Evolutionary conservation across 37 sponge, comb jelly and placozoan species (phyloP), one percentile per base, ranked within the genome.

Genomic region (Hormiphora californensis): DNA sequence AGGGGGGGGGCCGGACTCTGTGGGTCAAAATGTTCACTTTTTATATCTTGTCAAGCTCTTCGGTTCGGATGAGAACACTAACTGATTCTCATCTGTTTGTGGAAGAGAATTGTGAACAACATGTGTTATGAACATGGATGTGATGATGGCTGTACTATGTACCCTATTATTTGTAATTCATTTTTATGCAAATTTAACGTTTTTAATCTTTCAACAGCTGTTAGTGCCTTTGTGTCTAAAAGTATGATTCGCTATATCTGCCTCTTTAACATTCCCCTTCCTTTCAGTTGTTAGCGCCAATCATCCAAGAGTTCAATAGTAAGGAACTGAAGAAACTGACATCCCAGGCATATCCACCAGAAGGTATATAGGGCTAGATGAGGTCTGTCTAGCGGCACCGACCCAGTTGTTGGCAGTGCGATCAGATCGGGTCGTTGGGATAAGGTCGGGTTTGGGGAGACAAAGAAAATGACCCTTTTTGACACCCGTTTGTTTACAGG

Each of bases 241-340:
- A 28, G n/a, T 23, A 28, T 57, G 17, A 57, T 57, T 15, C 5
- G 27, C 5, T 15, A 57, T 49, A 49, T 49, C 15, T 49, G 53
- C 53, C 12, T 49, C 53, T 15, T 49, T 15, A 49, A 9, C 9
- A 15, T 15, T 49, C 53, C 9, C 53, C 15, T 17, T 17, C 9
- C 12, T 57, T 65, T 28, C 44, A 92, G 91, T 51, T 94, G 39
- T 68, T 96, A 40, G 93, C 90, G 22, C 98, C 98, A 21, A 89
- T 96, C 31, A 23, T 92, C 0, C 38, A 87, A 57, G 89, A 92
- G 69, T 94, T 94, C 89, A 90, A 89, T 3, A 31, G 88, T 39
- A 73, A 73, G 4, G 92, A 92, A 32, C 54, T 93, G 43, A 89
- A 91, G 89, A 85, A 90, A 78, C 39, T 92, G 21, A 38, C 89